These are phyloP conservation scores for Pseudomyrmex dendroicus DNA, from an alignment of 1,140 invertebrate genomes.

Conservation along the genomic window DNA sequence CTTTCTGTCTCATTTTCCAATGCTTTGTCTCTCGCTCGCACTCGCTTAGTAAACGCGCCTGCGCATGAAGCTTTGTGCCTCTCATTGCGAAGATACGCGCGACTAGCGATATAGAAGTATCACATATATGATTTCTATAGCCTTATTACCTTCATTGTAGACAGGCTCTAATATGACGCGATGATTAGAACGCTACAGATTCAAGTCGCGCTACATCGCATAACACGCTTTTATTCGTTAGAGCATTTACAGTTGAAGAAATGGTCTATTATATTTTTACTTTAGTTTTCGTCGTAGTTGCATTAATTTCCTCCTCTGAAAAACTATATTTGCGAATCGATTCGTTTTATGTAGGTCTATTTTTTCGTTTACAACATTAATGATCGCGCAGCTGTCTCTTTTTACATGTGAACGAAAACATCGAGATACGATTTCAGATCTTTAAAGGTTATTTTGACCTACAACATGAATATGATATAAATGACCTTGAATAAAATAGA, in stretches of 20 bases:
- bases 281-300: neutral
- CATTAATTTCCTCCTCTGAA: neutral
- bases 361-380: neutral
- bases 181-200: conserved; percentile 37
- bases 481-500: neutral
- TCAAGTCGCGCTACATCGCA: neutral
- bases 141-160: no score
- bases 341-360: neutral
- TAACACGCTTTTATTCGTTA: neutral
- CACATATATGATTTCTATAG: no score
- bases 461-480: conserved; percentile 65
- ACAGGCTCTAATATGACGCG: neutral
- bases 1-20: no score
- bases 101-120: no score
- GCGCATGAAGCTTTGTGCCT: no score
- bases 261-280: neutral
- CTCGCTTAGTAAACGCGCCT: no score
- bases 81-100: no score
- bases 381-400: neutral
- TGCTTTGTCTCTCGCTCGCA: no score
- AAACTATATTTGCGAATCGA: neutral
- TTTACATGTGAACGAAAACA: neutral
- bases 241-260: neutral
- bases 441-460: conserved; percentile 53
- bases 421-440: neutral